A percentile compares a stretch with the other conserved stretches of the same genome.
Evolutionary conservation across 2,888 invertebrate species (phyloP).

Genomic region (Apamea crenata): DNA sequence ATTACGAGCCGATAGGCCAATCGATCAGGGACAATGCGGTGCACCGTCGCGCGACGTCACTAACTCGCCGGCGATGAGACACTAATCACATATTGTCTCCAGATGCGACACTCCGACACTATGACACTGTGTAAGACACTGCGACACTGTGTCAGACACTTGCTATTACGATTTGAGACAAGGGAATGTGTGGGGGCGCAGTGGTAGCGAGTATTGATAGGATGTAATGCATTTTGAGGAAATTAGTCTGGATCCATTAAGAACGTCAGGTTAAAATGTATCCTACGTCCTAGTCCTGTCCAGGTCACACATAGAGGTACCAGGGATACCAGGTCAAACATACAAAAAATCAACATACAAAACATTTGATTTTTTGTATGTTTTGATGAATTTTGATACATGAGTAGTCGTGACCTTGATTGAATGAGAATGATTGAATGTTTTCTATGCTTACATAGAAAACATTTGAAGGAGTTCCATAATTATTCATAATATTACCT

Average conservation of each 20-base stretch:
- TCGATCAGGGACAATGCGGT: slow-evolving; percentile 41
- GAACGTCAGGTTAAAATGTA: too few species aligned
- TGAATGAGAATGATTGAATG: too few species aligned
- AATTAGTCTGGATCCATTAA: neutral
- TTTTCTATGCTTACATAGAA: too few species aligned
- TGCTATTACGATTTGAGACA: slow-evolving; percentile 31
- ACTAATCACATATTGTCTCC: slow-evolving; percentile 54
- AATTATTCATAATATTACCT: too few species aligned
- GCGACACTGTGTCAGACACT: slow-evolving; percentile 36
- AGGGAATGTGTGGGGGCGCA: neutral
- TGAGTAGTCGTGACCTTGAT: too few species aligned
- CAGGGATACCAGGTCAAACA: too few species aligned
- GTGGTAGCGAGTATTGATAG: slow-evolving; percentile 1
- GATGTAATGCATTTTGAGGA: neutral
- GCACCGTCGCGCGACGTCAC: slow-evolving; percentile 40
- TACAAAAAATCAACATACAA: too few species aligned
- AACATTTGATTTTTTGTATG: too few species aligned
- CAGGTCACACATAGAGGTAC: too few species aligned
- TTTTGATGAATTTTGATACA: too few species aligned
- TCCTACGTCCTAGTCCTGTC: too few species aligned
- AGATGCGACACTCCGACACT: slow-evolving; percentile 22
- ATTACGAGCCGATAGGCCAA: slow-evolving; percentile 31
- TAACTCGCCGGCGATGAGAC: slow-evolving; percentile 29
- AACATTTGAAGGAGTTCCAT: too few species aligned
- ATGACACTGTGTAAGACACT: slow-evolving; percentile 7